Evolutionary conservation across 2,113 vertebrate species (phyloP).

Genomic region (Cryptotis parvus): DNA sequence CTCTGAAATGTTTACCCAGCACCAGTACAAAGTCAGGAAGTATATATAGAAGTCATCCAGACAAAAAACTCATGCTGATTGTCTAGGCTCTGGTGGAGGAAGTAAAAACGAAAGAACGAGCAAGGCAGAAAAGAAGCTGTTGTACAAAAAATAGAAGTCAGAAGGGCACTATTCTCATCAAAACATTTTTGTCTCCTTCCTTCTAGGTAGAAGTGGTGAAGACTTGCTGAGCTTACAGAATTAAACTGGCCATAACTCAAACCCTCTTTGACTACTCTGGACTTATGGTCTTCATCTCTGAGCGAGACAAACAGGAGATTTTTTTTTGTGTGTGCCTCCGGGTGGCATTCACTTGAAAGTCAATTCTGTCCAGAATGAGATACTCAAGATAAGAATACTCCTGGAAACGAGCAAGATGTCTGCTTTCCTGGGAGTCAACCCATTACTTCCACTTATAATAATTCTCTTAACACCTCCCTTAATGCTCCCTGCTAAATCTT

Average conservation of each 20-base stretch:
- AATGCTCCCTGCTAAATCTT: slow-evolving; percentile 52
- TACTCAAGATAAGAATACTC: slow-evolving; percentile 60
- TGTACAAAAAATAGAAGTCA: background rate
- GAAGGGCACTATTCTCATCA: background rate
- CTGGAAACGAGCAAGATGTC: background rate
- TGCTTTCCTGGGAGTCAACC: slow-evolving; percentile 52
- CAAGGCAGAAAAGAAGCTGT: background rate
- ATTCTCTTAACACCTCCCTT: slow-evolving; percentile 33
- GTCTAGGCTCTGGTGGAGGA: background rate
- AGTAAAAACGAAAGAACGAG: background rate
- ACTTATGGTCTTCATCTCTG: slow-evolving; percentile 24
- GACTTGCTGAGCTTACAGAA: slow-evolving; percentile 9
- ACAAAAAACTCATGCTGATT: background rate
- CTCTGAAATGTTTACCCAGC: background rate
- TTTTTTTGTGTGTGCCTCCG: background rate
- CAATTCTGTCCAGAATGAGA: slow-evolving; percentile 50
- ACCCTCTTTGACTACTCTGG: background rate
- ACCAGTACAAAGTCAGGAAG: background rate
- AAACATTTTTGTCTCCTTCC: background rate
- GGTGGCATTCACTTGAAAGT: slow-evolving; percentile 48
- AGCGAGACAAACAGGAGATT: slow-evolving; percentile 23
- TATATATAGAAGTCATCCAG: background rate
- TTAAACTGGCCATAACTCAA: background rate
- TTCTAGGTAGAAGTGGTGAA: background rate
- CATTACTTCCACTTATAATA: slow-evolving; percentile 46